phyloP scores from a whole-genome alignment of 2,888 invertebrate genomes.

The Acleris cristana region DNA sequence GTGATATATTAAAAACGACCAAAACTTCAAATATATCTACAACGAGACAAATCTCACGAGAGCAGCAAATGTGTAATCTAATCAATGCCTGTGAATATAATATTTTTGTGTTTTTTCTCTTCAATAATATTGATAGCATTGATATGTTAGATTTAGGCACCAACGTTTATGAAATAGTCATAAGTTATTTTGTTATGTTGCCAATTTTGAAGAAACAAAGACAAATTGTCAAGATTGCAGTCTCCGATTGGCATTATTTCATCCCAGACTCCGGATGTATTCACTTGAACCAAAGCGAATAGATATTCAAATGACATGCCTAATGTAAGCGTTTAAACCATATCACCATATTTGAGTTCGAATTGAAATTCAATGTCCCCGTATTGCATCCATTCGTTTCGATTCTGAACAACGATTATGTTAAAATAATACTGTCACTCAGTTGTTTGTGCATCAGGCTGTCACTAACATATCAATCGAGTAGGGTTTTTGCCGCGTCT shows the following conservation, averaged over 20 bases:
- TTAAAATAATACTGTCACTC: conserved; percentile 79
- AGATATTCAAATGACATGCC: conserved; percentile 64
- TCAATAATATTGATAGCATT: too few relatives aligned
- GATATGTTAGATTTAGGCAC: not conserved
- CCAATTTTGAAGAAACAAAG: conserved; percentile 22
- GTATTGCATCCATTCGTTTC: conserved; percentile 78
- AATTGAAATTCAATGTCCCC: conserved; percentile 78
- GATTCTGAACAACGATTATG: conserved; percentile 79
- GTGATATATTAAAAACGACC: not conserved
- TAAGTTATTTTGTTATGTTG: not conserved
- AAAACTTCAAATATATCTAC: not conserved
- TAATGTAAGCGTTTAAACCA: conserved; percentile 70
- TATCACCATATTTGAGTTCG: conserved; percentile 69
- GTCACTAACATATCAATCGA: conserved; percentile 82
- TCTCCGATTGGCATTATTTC: conserved; percentile 35
- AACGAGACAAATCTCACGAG: not conserved
- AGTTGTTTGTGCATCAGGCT: conserved; percentile 79
- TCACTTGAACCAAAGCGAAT: conserved; percentile 42
- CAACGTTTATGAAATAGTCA: not conserved
- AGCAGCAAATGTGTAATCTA: not conserved
- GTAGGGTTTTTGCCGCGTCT: conserved; percentile 73
- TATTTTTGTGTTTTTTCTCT: too few relatives aligned
- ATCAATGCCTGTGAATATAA: too few relatives aligned
- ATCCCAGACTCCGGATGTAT: conserved; percentile 35
- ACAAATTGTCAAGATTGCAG: conserved; percentile 35